Percentiles rank a stretch among this genome's conserved stretches.
phyloP scores from a whole-genome alignment of 37 sponge, comb jelly and placozoan genomes.

The Spongia lamella region DNA sequence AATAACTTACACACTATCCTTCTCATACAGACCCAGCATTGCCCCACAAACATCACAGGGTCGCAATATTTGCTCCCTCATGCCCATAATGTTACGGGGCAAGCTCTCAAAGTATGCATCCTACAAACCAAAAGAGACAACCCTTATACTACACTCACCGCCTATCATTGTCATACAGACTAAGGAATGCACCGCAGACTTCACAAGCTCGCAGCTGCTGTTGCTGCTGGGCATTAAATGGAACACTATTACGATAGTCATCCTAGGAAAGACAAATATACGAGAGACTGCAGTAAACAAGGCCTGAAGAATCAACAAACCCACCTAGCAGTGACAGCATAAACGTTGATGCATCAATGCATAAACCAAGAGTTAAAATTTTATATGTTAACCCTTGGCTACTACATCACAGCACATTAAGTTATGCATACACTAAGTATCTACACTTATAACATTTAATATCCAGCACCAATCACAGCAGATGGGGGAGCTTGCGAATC shows the following conservation, averaged over 20 bases:
- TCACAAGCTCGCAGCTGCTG: conserved; percentile 99
- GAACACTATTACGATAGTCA: conserved; percentile 79
- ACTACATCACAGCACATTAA: neutral
- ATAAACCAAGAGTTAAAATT: too few species aligned
- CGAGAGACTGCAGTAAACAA: conserved; percentile 5
- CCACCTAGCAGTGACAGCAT: too few species aligned
- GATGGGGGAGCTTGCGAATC: too few species aligned
- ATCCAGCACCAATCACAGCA: too few species aligned
- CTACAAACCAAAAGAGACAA: conserved; percentile 1
- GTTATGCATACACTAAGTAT: too few species aligned
- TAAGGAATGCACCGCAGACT: conserved; percentile 98
- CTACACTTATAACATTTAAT: too few species aligned
- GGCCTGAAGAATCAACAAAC: neutral
- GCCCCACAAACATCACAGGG: conserved; percentile 80
- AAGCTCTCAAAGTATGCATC: conserved; percentile 16
- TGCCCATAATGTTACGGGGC: conserved; percentile 16
- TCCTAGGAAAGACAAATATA: conserved; percentile 57
- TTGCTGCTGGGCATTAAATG: conserved; percentile 87
- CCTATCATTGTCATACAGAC: conserved; percentile 98
- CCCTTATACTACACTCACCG: conserved; percentile 40
- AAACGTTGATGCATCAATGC: too few species aligned
- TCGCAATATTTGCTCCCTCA: conserved; percentile 51
- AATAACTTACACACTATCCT: conserved; percentile 55
- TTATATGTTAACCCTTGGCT: neutral
- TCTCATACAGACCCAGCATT: conserved; percentile 70